Percentiles rank a stretch among this genome's conserved stretches.
These are phyloP conservation scores for Prenolepis imparis DNA, from an alignment of 2,888 invertebrate genomes.

Conservation along the genomic window DNA sequence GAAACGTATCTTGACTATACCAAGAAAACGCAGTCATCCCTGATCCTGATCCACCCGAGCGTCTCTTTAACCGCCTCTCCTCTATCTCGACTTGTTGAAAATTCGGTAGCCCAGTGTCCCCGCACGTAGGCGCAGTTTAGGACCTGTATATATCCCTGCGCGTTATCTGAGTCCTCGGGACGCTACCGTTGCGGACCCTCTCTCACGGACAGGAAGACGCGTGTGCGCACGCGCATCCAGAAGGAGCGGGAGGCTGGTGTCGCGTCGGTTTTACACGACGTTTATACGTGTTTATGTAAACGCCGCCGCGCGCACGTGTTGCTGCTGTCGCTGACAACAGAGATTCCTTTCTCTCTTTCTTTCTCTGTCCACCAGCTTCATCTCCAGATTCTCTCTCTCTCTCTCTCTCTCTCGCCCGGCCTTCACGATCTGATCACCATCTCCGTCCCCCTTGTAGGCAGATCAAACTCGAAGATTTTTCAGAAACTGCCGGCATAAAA, in stretches of 20 bases:
- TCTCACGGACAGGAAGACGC: conserved; percentile 56
- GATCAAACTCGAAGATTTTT: conserved; percentile 82
- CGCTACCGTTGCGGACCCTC: conserved; percentile 81
- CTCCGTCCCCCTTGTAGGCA: conserved; percentile 60
- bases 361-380: too few relatives aligned
- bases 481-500: conserved; percentile 82
- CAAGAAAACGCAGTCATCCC: conserved; percentile 25
- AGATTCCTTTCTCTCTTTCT: conserved; percentile 59
- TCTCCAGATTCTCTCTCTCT: too few relatives aligned
- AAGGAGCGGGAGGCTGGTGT: conserved; percentile 52
- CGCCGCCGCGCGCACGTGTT: conserved; percentile 73
- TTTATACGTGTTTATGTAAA: conserved; percentile 81
- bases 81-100: conserved; percentile 75
- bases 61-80: background rate
- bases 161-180: conserved; percentile 80
- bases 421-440: conserved; percentile 30
- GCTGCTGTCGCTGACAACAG: conserved; percentile 74
- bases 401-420: conserved; percentile 34
- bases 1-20: too few relatives aligned
- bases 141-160: conserved; percentile 76
- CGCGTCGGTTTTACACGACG: conserved; percentile 74
- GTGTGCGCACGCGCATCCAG: conserved; percentile 31
- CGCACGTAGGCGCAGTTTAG: conserved; percentile 82
- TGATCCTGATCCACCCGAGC: conserved; percentile 53
- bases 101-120: conserved; percentile 83